Conservation (phyloP, 2,888 invertebrate genomes). For the Drosophila monieri region DNA sequence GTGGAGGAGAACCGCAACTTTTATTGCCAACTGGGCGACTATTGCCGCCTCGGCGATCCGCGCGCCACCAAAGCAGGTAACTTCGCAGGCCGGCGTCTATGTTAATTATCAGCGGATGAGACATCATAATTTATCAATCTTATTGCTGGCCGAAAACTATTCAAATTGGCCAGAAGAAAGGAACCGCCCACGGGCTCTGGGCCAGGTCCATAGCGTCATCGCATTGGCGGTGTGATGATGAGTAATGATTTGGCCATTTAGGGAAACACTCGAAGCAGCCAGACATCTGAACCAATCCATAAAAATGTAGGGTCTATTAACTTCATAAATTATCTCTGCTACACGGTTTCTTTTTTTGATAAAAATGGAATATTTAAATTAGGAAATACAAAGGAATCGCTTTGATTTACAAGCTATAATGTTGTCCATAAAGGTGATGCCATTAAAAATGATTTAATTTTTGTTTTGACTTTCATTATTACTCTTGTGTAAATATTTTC, state of each 20-base stretch:
- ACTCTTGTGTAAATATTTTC: slow-evolving; percentile 4
- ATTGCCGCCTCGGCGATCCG: slow-evolving; percentile 91
- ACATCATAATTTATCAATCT: slow-evolving; percentile 78
- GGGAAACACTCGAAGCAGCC: slow-evolving; percentile 22
- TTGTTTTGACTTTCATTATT: background rate
- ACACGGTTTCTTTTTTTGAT: slow-evolving; percentile 4
- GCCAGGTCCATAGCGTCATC: slow-evolving; percentile 61
- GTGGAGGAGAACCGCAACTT: slow-evolving; percentile 90
- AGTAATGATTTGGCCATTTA: slow-evolving; percentile 34
- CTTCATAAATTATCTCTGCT: background rate
- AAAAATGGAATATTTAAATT: slow-evolving; percentile 11
- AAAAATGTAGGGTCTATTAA: slow-evolving; percentile 14
- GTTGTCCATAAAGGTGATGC: background rate
- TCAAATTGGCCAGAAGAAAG: slow-evolving; percentile 46
- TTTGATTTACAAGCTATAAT: slow-evolving; percentile 21
- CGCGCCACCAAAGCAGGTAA: slow-evolving; percentile 92
- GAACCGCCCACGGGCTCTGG: slow-evolving; percentile 53
- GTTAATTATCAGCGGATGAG: slow-evolving; percentile 54
- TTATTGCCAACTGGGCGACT: slow-evolving; percentile 90
- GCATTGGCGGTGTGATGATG: slow-evolving; percentile 27
- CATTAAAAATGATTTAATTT: background rate
- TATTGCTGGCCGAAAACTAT: slow-evolving; percentile 55
- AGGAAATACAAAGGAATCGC: slow-evolving; percentile 2
- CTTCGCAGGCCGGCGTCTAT: slow-evolving; percentile 10
- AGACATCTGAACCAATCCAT: slow-evolving; percentile 25